Evolutionary conservation across 2,113 vertebrate species (phyloP).

Genomic region (Amphiprion percula): DNA sequence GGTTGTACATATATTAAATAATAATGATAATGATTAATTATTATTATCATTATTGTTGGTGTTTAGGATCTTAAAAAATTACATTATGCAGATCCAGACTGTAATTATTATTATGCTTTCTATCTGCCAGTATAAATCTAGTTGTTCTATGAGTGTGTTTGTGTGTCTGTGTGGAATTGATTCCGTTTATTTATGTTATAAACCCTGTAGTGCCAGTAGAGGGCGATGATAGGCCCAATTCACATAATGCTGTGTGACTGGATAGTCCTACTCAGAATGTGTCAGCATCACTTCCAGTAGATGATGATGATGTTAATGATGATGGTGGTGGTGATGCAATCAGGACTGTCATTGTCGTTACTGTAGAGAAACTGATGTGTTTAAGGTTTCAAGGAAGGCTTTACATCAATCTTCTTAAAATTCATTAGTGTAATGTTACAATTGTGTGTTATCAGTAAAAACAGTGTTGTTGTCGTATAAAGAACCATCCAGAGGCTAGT

Average conservation of each 20-base stretch:
- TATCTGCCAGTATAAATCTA: neutral
- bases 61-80: neutral
- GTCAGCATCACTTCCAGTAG: slow-evolving; percentile 31
- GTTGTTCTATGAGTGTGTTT: neutral
- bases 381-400: slow-evolving; percentile 12
- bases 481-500: neutral
- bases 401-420: neutral
- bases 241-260: slow-evolving; percentile 6
- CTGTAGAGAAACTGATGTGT: slow-evolving; percentile 1
- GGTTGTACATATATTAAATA: no score
- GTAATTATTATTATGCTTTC: no score
- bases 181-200: neutral
- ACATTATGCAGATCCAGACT: neutral
- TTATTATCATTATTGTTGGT: no score
- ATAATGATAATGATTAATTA: no score
- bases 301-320: slow-evolving; percentile 5
- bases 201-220: slow-evolving; percentile 69
- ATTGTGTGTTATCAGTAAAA: neutral
- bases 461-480: neutral
- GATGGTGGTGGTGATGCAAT: slow-evolving; percentile 34
- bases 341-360: slow-evolving; percentile 12
- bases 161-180: neutral
- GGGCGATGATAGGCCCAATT: slow-evolving; percentile 67
- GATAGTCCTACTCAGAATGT: slow-evolving; percentile 40
- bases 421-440: neutral